Percentiles rank a stretch among this genome's conserved stretches.
Evolutionary conservation across 2,113 vertebrate genomes (phyloP).

Genomic region (human): GRCh38 chrX:128172501-128173000

Average conservation of each 20-base stretch:
- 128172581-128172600: neutral
- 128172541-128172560: neutral
- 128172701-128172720: neutral
- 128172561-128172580: neutral
- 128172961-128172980: neutral
- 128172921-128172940: neutral
- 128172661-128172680: neutral
- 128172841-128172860: neutral
- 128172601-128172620: neutral
- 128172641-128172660: neutral
- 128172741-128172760: neutral
- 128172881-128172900: neutral
- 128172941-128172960: neutral
- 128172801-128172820: neutral
- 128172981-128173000: too few relatives aligned
- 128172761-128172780: neutral
- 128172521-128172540: neutral
- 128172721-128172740: neutral
- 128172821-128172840: neutral
- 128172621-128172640: neutral
- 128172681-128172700: neutral
- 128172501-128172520: neutral
- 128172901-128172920: neutral
- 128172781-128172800: neutral
- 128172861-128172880: neutral